phyloP scores from a whole-genome alignment of 1,140 invertebrate genomes.

The Hycleus cichorii region DNA sequence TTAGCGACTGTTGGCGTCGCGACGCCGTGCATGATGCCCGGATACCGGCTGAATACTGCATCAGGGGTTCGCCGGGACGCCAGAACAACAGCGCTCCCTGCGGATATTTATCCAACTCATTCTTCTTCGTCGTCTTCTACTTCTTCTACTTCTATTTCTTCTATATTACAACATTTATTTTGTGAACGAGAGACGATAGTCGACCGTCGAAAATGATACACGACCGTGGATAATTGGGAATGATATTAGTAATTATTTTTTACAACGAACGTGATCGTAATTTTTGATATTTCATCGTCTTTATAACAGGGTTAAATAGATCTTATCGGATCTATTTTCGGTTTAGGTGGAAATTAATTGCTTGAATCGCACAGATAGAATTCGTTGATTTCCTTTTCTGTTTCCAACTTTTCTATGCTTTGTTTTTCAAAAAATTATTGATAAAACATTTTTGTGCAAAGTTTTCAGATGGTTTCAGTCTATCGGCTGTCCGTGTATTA shows the following conservation, averaged over 20 bases:
- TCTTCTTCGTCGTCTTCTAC: not conserved
- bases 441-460: no score
- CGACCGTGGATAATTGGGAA: conserved; percentile 10
- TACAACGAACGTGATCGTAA: conserved; percentile 1
- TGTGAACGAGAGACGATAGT: no score
- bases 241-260: conserved; percentile 16
- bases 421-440: no score
- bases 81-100: conserved; percentile 25
- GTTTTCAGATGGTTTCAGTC: no score
- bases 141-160: no score
- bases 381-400: no score
- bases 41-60: conserved; percentile 27
- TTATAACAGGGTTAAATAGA: not conserved
- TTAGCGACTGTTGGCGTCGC: conserved; percentile 16
- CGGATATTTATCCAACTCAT: conserved; percentile 24
- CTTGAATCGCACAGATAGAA: no score
- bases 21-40: conserved; percentile 22
- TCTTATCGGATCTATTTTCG: no score
- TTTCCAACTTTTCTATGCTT: no score
- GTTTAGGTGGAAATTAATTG: no score
- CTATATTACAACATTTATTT: no score
- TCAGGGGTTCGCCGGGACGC: conserved; percentile 30
- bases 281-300: not conserved
- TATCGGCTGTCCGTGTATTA: no score
- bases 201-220: not conserved